Conservation (phyloP, 2,113 vertebrate genomes). For the Sminthopsis crassicaudata region DNA sequence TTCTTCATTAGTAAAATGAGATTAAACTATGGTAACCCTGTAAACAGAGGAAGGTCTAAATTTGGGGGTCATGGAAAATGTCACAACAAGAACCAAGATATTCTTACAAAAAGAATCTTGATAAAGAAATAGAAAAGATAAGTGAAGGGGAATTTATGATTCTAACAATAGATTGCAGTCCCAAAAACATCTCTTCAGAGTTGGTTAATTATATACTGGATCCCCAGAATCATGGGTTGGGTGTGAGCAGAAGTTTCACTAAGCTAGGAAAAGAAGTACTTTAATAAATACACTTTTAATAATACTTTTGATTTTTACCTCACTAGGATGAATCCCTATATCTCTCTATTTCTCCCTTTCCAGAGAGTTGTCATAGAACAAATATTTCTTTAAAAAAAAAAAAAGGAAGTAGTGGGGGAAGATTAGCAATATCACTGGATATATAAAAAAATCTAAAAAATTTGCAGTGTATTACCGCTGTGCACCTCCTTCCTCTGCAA, state of each 20-base stretch:
- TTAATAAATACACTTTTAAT: neutral
- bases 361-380: neutral
- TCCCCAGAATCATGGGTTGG: neutral
- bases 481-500: neutral
- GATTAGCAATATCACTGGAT: neutral
- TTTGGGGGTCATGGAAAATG: neutral
- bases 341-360: neutral
- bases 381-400: neutral
- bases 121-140: neutral
- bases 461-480: neutral
- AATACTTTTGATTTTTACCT: neutral
- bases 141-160: neutral
- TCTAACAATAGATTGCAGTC: neutral
- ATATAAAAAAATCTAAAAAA: neutral
- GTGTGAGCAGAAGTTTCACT: neutral
- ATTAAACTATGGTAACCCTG: neutral
- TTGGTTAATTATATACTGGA: neutral
- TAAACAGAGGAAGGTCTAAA: neutral
- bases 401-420: too few relatives aligned
- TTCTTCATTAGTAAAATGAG: neutral
- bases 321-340: neutral
- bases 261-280: neutral
- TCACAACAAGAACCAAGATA: neutral
- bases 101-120: neutral
- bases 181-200: neutral